phyloP scores from a whole-genome alignment of 2,888 invertebrate genomes.

The Acrobasis suavella region DNA sequence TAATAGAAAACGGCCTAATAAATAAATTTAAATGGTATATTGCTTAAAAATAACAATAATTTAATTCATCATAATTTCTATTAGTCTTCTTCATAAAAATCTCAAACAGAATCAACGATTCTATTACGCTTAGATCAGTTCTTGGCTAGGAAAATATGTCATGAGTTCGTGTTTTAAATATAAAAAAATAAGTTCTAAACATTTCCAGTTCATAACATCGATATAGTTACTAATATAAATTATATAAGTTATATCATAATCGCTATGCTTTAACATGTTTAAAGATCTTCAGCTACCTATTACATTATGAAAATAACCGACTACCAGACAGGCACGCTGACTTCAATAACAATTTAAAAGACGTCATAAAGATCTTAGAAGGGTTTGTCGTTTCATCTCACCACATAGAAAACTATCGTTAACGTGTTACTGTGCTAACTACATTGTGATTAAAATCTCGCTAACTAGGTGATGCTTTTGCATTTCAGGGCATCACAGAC shows the following conservation, averaged over 20 bases:
- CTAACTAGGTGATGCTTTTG: slow-evolving; percentile 55
- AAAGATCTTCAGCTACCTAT: slow-evolving; percentile 19
- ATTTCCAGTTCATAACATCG: slow-evolving; percentile 60
- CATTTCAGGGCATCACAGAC: slow-evolving; percentile 25
- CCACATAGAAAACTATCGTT: slow-evolving; percentile 45
- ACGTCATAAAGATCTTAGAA: slow-evolving; percentile 27
- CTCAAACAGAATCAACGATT: slow-evolving; percentile 63
- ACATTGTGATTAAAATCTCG: slow-evolving; percentile 56
- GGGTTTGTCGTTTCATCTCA: slow-evolving; percentile 43
- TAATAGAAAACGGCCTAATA: slow-evolving; percentile 61
- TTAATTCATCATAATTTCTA: slow-evolving; percentile 70
- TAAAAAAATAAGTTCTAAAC: slow-evolving; percentile 66
- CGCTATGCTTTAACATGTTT: slow-evolving; percentile 22
- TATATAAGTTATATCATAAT: slow-evolving; percentile 32
- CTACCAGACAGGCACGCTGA: slow-evolving; percentile 32
- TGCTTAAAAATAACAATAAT: slow-evolving; percentile 72
- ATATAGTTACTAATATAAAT: slow-evolving; percentile 47
- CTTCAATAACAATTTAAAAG: slow-evolving; percentile 41
- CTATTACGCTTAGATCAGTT: slow-evolving; percentile 54
- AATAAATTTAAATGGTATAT: slow-evolving; percentile 57
- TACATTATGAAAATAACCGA: slow-evolving; percentile 22
- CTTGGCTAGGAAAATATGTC: slow-evolving; percentile 59
- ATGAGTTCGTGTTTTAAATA: slow-evolving; percentile 57
- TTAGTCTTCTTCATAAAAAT: slow-evolving; percentile 71
- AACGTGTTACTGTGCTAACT: slow-evolving; percentile 45